Base-by-base conservation (phyloP, 2,888 invertebrate species). In the Troides aeacus region DNA sequence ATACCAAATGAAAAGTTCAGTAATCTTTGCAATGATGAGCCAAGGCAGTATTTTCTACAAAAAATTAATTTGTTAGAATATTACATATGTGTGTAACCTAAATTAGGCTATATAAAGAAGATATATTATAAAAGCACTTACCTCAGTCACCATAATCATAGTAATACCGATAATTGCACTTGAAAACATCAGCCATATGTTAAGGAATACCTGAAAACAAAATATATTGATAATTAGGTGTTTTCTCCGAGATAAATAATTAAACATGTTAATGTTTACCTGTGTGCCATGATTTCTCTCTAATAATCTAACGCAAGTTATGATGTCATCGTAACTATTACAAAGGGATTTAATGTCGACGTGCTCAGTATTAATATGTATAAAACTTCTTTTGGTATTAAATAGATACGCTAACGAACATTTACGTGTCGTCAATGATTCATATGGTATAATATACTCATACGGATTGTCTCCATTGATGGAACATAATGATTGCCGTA, bases 141-240 rank as follows among this genome's bases (percentile, higher is more conserved):
- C 71, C 68, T 69, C 62, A 50, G 50, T 75, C 74, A 85, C 87
- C 79, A 66, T 53, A 2, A 66, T 63, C 50, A 70, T 70, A 8
- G 87, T 84, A 24, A 83, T 75, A 17, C 84, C 82, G 62, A 81
- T 74, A 0, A 88, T 84, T 57, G 84, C 83, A 73, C 80, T 83
- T 10, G 84, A 83, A 74, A 88, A 88, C 81, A 86, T 84, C 65
- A 82, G 72, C 88, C 87, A 88, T 61, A 84, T 81, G 15, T 77
- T 79, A 17, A 85, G 64, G 36, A 84, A 66, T 12, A 83, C 74
- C 85, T 85, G 74, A 57, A 82, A 81, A 62, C 5, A 30, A 5
- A 30, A 30, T 30, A 30, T 30, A 30, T 30, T 30, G 30, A 5
- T 3, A 30, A 30, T 12, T 53, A 1, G 53, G 15, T 53, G 15